Base-by-base conservation (phyloP, 2,113 vertebrate species). In the Cinclus mexicanus region DNA sequence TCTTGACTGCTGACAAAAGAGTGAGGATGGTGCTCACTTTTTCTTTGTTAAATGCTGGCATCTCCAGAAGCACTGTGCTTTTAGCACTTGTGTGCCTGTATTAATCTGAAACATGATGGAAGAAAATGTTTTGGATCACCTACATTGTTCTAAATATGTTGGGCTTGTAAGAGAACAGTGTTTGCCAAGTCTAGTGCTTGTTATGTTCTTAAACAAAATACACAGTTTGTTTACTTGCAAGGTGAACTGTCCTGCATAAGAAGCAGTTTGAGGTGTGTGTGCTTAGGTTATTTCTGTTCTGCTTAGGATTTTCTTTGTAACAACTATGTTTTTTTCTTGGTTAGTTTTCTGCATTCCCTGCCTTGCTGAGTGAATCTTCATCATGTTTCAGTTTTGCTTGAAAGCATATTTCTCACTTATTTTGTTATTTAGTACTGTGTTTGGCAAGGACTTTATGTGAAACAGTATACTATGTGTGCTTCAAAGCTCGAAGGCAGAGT, bases 351-450 rank as follows among this genome's bases (percentile, higher is more conserved):
- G 12, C 41, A 26, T 87, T 93, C 37, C 26, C 31, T 86, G 75
- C 65, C 72, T 77, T 74, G 39, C 68, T 44, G 76, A 75, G 79
- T 92, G 75, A 89, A 88, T 94, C 56, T 92, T 83, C 60, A 29
- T 83, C 16, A 0, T 88, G 74, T 75, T 94, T 95, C 74, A 82
- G 49, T 74, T 96, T 91, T 96, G 83, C 83, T 72, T 87, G 74
- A 75, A 93, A 96, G 81, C 96, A 74, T 94, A 89, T 92, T 95
- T 95, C 68, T 93, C 60, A 76, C 86, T 90, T 83, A 87, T 24
- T 86, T 95, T 87, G 67, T 96, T 94, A 91, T 87, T 92, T 95
- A 92, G 74, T 84, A 64, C 72, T 57, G 17, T 75, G 52, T 87
- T 89, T 94, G 84, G 61, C 47, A 57, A 71, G 84, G 57, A 75